Conservation (phyloP, 2,113 vertebrate species). For the Sapayoa aenigma region DNA sequence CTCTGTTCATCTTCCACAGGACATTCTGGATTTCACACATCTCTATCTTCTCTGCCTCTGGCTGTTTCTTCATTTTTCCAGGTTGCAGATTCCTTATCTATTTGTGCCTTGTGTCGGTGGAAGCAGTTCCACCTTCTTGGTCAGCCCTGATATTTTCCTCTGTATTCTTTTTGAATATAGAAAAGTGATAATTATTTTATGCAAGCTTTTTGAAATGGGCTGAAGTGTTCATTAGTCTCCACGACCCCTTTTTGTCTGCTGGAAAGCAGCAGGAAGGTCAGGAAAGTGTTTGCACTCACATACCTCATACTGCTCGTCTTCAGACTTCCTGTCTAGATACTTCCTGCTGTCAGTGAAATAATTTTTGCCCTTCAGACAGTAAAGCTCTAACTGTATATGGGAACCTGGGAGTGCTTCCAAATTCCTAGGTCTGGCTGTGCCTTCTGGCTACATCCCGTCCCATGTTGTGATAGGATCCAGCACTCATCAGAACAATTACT, state of each 20-base stretch:
- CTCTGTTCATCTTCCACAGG: not conserved
- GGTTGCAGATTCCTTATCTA: not conserved
- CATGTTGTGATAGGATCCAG: not conserved
- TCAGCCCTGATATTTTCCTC: not conserved
- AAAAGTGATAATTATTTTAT: not conserved
- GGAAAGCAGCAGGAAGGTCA: slow-evolving; percentile 43
- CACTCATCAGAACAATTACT: not conserved
- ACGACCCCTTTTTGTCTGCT: not conserved
- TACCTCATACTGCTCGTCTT: not conserved
- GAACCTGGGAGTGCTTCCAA: slow-evolving; percentile 32
- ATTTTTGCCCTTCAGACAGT: slow-evolving; percentile 42
- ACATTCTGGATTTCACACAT: fast-evolving
- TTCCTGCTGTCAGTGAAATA: slow-evolving; percentile 30
- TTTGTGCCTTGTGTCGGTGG: fast-evolving
- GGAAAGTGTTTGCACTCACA: not conserved
- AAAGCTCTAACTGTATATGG: not conserved
- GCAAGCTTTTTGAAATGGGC: not conserved
- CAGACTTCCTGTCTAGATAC: slow-evolving; percentile 28
- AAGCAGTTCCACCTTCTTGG: not conserved
- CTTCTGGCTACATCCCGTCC: not conserved
- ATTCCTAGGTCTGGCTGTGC: slow-evolving; percentile 17
- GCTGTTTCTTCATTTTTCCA: not conserved
- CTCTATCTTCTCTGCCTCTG: not conserved
- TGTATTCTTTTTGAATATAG: not conserved
- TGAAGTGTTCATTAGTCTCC: not conserved